Conservation (phyloP, 2,797 vertebrate species). For the Eupleurogrammus muticus region DNA sequence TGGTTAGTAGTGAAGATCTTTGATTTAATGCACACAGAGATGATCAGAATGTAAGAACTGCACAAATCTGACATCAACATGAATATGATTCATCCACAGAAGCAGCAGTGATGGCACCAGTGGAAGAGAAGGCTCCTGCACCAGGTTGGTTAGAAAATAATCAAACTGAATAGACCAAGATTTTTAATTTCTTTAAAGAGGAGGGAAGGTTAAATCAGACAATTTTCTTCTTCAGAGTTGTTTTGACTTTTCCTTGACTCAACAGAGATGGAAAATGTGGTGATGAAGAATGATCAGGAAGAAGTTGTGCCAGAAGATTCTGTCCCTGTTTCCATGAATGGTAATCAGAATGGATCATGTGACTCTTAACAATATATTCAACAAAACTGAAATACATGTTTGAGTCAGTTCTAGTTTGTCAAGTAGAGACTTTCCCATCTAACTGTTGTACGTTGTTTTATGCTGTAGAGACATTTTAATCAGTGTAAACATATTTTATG, state of each 20-base stretch:
- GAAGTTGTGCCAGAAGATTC: neutral
- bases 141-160: slow-evolving; percentile 11
- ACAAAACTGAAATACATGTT: neutral
- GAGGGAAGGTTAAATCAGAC: neutral
- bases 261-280: slow-evolving; percentile 3
- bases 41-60: neutral
- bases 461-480: neutral
- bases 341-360: slow-evolving; percentile 1
- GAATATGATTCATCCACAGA: slow-evolving; percentile 24
- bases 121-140: slow-evolving; percentile 1
- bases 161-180: neutral
- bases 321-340: neutral
- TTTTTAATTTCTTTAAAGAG: neutral
- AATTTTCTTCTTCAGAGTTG: neutral
- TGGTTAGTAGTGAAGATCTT: slow-evolving; percentile 22
- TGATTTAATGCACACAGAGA: neutral
- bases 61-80: slow-evolving; percentile 1
- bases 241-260: neutral
- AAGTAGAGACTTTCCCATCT: too few relatives aligned
- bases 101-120: neutral
- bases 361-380: neutral
- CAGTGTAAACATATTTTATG: too few relatives aligned
- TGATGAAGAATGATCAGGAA: slow-evolving; percentile 2
- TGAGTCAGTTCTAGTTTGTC: neutral
- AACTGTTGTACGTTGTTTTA: neutral